Evolutionary conservation across 2,888 invertebrate species (phyloP), one percentile per base, ranked within the genome.

Genomic region (Antheraea yamamai): DNA sequence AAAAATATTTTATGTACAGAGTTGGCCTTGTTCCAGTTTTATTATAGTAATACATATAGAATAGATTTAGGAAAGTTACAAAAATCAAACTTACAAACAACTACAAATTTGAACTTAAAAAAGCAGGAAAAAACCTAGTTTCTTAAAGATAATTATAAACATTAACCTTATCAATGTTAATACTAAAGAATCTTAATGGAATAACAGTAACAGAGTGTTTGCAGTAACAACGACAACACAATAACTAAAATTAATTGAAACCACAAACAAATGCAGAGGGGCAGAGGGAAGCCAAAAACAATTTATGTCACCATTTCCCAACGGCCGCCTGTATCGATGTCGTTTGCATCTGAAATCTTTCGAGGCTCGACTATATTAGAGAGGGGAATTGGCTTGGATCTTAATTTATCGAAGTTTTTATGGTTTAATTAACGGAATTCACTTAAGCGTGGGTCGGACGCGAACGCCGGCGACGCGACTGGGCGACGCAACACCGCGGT

Each of bases 341-440:
- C 93, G 90, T 95, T 95, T 95, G 94, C 95, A 94, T 93, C 93
- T 91, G 89, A 93, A 93, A 91, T 92, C 92, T 93, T 92, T 89
- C 88, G 87, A 91, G 87, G 85, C 86, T 85, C 85, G 89, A 89
- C 91, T 92, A 89, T 94, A 94, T 93, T 93, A 93, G 88, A 89
- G 89, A 88, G 93, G 94, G 93, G 93, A 94, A 95, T 93, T 90
- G 95, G 93, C 93, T 91, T 91, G 91, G 92, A 94, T 95, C 94
- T 95, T 95, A 95, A 95, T 95, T 95, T 95, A 95, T 95, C 91
- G 95, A 95, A 95, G 92, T 95, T 95, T 95, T 95, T 95, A 95
- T 95, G 95, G 95, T 95, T 95, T 95, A 95, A 95, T 95, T 95
- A 95, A 95, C 95, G 92, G 94, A 95, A 95, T 95, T 95, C 95